Base-by-base conservation (phyloP, 1,140 invertebrate species). In the Atopsyche davidsoni region DNA sequence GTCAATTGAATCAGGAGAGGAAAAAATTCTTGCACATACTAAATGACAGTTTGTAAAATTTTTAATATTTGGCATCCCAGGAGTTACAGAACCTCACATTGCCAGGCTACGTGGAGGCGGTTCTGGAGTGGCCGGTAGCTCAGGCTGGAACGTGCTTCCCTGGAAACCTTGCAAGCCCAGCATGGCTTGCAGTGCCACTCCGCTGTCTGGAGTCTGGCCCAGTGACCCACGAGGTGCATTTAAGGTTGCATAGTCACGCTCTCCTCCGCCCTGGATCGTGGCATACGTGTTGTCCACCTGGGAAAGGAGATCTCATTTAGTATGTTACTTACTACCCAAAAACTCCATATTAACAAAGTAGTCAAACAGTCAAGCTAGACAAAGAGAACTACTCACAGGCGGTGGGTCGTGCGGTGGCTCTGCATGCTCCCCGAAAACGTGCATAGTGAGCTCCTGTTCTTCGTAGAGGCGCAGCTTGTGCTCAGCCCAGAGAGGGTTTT, bases 401-500 rank as follows among this genome's bases (percentile, higher is more conserved):
- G 67, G 73, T 60, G 62, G 76, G 58, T 79, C 81, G 62, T 59
- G 73, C 57, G 58, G 63, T 51, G 59, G 66, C 55, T 69, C 68
- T n/a, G 63, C 62, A 59, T 75, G 78, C 61, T 92, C 89, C 11
- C 87, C 89, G 60, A 92, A 91, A 1, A 93, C 89, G 68, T 92
- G 89, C 89, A 92, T 93, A 13, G 88, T 92, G 42, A 93, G 70
- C 68, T 93, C 89, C 67, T 94, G 91, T 64, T 94, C 91, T 66
- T 94, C 91, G 62, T 94, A 93, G 0, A 90, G 78, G 62, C 92
- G 86, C 13, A 92, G 70, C 77, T 92, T 92, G 60, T 91, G 89
- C 75, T 94, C 91, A 35, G 92, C 86, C 90, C 90, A 94, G 1
- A 94, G 70, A 0, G 91, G 91, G 78, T 94, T 94, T 68, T 94